A percentile compares a stretch with the other conserved stretches of the same genome.
Conservation (phyloP, 2,113 vertebrate genomes). For the Vombatus ursinus region DNA sequence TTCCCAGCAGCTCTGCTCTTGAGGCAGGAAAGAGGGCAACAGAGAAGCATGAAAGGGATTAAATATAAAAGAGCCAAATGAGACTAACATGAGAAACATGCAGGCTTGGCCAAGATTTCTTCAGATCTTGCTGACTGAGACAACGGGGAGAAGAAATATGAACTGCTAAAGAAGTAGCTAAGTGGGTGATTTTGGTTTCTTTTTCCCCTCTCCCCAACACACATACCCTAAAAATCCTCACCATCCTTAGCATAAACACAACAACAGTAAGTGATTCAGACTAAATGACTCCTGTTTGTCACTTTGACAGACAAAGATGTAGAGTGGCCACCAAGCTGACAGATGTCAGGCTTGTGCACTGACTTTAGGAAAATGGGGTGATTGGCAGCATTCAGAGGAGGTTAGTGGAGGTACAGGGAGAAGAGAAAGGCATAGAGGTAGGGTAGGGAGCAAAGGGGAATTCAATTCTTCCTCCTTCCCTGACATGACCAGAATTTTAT, state of each 20-base stretch:
- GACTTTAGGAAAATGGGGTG: background rate
- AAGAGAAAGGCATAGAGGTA: background rate
- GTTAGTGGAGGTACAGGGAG: background rate
- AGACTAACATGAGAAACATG: background rate
- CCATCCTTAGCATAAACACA: conserved; percentile 34
- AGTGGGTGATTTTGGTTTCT: fast-evolving
- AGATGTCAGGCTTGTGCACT: background rate
- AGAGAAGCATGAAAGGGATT: conserved; percentile 50
- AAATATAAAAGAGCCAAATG: conserved; percentile 5
- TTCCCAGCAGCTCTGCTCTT: conserved; percentile 32
- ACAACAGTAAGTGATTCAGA: background rate
- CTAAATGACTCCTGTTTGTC: background rate
- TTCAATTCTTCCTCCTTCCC: conserved; percentile 45
- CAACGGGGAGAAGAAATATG: background rate
- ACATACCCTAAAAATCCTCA: background rate
- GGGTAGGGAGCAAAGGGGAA: background rate
- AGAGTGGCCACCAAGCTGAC: background rate
- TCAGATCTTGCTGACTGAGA: conserved; percentile 15
- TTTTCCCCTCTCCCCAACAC: background rate
- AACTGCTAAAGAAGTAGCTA: background rate
- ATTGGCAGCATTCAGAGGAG: background rate
- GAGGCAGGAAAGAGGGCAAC: conserved; percentile 31
- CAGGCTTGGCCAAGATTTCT: background rate
- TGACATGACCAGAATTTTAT: conserved; percentile 41
- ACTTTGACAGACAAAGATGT: background rate